Evolutionary conservation across 2,888 invertebrate genomes (phyloP).

Genomic region (Aproaerema taeniolella): DNA sequence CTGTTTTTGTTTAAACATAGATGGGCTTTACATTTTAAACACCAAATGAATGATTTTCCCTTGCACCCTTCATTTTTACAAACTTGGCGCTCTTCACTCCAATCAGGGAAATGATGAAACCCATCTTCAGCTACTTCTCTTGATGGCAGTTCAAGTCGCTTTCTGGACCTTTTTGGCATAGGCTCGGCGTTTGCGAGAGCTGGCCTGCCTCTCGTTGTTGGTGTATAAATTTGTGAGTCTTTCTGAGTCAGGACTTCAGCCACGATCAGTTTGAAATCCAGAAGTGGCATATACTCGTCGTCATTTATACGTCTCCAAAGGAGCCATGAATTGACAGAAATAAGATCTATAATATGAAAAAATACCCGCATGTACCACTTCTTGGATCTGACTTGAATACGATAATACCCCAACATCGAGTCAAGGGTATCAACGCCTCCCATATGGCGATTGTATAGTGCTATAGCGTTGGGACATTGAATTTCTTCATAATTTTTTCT

Average conservation of each 20-base stretch:
- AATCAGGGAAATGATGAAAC: conserved; percentile 18
- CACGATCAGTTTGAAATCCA: conserved; percentile 16
- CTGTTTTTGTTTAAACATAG: too few relatives aligned
- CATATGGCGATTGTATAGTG: conserved; percentile 14
- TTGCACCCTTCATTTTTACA: neutral
- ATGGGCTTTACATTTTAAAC: conserved; percentile 3
- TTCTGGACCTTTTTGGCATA: conserved; percentile 6
- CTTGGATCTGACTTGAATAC: conserved; percentile 19
- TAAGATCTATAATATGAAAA: conserved; percentile 19
- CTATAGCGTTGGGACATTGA: neutral
- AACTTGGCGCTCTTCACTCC: conserved; percentile 3
- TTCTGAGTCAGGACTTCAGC: conserved; percentile 16
- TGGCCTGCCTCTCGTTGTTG: conserved; percentile 21
- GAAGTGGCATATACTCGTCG: conserved; percentile 14
- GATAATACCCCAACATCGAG: conserved; percentile 19
- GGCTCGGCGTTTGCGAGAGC: neutral
- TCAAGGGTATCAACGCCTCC: conserved; percentile 19
- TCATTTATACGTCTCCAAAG: conserved; percentile 14
- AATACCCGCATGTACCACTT: conserved; percentile 20
- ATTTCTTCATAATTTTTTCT: neutral
- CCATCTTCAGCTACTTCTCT: conserved; percentile 20
- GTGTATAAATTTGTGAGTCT: conserved; percentile 17
- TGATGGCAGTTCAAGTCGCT: conserved; percentile 19
- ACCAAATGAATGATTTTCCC: neutral
- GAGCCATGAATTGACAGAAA: conserved; percentile 19